These are phyloP conservation scores for Rhopalosiphum maidis DNA, from an alignment of 1,140 invertebrate species.

Conservation along the genomic window DNA sequence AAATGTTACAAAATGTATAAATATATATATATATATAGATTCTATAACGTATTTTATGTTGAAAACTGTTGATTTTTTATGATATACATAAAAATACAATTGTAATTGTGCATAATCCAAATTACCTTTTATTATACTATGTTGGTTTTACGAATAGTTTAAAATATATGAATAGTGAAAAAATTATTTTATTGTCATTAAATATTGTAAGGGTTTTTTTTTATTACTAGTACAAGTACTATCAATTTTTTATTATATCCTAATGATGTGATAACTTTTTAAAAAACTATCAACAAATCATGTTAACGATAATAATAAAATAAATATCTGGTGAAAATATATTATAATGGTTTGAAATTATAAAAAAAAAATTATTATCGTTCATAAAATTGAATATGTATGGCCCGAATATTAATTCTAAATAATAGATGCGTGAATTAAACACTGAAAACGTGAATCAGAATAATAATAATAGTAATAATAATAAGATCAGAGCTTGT, in stretches of 20 bases:
- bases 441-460: constrained; percentile 2
- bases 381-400: not conserved
- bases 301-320: not conserved
- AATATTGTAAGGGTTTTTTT: not conserved
- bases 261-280: not conserved
- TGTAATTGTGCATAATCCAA: not conserved
- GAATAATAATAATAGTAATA: not conserved
- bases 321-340: too few relatives aligned
- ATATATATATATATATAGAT: not conserved
- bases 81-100: not conserved
- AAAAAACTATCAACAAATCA: not conserved
- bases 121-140: not conserved
- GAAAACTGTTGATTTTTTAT: not conserved
- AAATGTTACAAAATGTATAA: too few relatives aligned
- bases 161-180: not conserved
- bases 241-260: not conserved
- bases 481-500: not conserved
- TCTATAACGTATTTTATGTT: not conserved
- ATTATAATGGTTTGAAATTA: not conserved
- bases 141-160: not conserved
- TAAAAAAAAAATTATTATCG: not conserved
- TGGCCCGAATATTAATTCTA: not conserved
- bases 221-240: not conserved
- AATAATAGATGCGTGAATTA: not conserved
- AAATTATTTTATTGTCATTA: not conserved